Base-by-base conservation (phyloP, 2,113 vertebrate species). In the Cheilinus undulatus region DNA sequence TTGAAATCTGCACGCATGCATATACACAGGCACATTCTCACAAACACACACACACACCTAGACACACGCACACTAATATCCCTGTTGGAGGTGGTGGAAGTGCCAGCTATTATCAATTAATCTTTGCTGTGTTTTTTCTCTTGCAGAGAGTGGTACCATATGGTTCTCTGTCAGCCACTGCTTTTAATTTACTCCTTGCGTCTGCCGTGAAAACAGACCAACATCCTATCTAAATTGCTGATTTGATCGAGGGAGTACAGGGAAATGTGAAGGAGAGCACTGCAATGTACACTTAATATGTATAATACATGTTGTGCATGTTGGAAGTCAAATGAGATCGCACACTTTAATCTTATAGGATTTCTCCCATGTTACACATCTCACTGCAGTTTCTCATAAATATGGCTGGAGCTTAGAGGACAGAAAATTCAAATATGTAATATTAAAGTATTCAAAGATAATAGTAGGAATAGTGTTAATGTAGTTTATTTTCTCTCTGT, bases 181-280 rank as follows among this genome's bases (percentile, higher is more conserved):
- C 92, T 92, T 94, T 94, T 93, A 93, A 95, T 94, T 93, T 92
- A 94, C 92, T 91, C 79, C 80, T 88, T 83, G 84, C 82, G 88
- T 93, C 91, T 93, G 89, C 88, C 90, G 89, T 89, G 90, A 92
- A 92, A 92, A 91, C 92, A 92, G 86, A 92, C 89, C 87, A 86
- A 92, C 89, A 88, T 90, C 89, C 87, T 84, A 93, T 91, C 88
- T 89, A 86, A 90, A 93, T 88, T 89, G 91, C 82, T 88, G 91
- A 92, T 94, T 93, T 89, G 86, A 92, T 86, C 78, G 87, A 76
- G 75, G 87, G 86, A 66, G 76, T 57, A 83, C 49, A 57, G 80
- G 82, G 83, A 86, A 83, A 77, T 24, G n/a, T 58, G 52, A 69
- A 51, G 74, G 48, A 69, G 76, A 68, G 58, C 52, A 42, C 63